Evolutionary conservation across 2,113 vertebrate genomes (phyloP), one percentile per base, ranked within the genome.

Genomic region (Paradoxurus hermaphroditus): DNA sequence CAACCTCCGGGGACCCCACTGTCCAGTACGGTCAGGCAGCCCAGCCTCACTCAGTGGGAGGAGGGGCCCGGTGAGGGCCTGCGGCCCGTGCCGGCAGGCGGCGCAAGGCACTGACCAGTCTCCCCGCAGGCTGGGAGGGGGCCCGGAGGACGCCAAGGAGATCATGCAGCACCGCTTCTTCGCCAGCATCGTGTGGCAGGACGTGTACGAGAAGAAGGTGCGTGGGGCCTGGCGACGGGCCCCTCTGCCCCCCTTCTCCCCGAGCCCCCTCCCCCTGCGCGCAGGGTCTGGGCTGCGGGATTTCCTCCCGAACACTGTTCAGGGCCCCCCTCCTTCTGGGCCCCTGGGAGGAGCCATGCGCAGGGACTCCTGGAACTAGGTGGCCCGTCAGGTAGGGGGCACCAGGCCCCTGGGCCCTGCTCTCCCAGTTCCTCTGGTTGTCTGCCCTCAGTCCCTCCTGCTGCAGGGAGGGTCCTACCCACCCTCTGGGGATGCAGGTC

Each of bases 131-230:
- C 99, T 99, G 98, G 99, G 99, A 3, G 99, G 99, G 0, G 99
- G 99, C 86, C 98, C 99, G 0, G 99, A 99, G 86, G 99, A 99
- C 9, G 99, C 99, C 77, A 99, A 99, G 99, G 99, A 99, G 98
- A 99, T 99, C 96, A 99, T 99, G 99, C 99, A 99, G 98, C 99
- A 99, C 98, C 99, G 99, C 97, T 99, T 99, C 99, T 99, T 99
- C 56, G 98, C 99, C 94, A 99, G 99, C 97, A 99, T 99, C 53
- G 99, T 99, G 98, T 99, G 99, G 99, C 99, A 99, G 98, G 99
- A 99, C 21, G 99, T 99, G 92, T 99, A 99, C 0, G 99, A 99
- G 98, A 99, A 99, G 98, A 99, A 99, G 99, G 99, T 99, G 96
- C 21, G 86, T 93, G 59, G 41, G 18, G 68, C 72, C 41, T 41